phyloP scores from a whole-genome alignment of 2,888 invertebrate species.

The Thymelicus sylvestris region DNA sequence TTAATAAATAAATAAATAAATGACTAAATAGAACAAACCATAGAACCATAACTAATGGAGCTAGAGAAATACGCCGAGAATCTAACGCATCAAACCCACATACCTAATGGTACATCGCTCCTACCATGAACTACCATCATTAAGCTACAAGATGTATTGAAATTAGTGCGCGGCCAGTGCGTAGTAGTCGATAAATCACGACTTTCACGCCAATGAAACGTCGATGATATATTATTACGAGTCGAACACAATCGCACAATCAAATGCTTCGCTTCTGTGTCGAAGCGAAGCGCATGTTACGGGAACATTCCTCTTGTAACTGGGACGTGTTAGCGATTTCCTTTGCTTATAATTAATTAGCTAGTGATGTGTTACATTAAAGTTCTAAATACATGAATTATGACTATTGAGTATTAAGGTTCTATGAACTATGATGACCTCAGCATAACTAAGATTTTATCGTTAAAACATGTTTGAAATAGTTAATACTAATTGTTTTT shows the following conservation, averaged over 20 bases:
- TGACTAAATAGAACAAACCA: too few relatives aligned
- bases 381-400: too few relatives aligned
- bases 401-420: too few relatives aligned
- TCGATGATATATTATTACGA: slow-evolving; percentile 34
- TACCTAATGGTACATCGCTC: slow-evolving; percentile 18
- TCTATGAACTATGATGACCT: too few relatives aligned
- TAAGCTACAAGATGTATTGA: slow-evolving; percentile 38
- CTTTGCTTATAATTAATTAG: background rate
- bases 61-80: background rate
- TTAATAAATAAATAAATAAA: too few relatives aligned
- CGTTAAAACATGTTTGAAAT: too few relatives aligned
- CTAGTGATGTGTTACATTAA: too few relatives aligned
- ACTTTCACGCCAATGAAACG: slow-evolving; percentile 36
- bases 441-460: too few relatives aligned
- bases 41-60: too few relatives aligned
- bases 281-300: background rate
- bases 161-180: slow-evolving; percentile 33
- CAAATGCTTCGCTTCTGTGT: slow-evolving; percentile 31
- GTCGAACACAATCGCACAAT: slow-evolving; percentile 32
- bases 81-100: slow-evolving; percentile 28
- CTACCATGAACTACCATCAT: slow-evolving; percentile 30
- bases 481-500: too few relatives aligned
- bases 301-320: background rate
- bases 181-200: slow-evolving; percentile 35
- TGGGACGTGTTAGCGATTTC: slow-evolving; percentile 2